phyloP scores from a whole-genome alignment of 2,888 invertebrate species.

The Himalopsyche anomala region DNA sequence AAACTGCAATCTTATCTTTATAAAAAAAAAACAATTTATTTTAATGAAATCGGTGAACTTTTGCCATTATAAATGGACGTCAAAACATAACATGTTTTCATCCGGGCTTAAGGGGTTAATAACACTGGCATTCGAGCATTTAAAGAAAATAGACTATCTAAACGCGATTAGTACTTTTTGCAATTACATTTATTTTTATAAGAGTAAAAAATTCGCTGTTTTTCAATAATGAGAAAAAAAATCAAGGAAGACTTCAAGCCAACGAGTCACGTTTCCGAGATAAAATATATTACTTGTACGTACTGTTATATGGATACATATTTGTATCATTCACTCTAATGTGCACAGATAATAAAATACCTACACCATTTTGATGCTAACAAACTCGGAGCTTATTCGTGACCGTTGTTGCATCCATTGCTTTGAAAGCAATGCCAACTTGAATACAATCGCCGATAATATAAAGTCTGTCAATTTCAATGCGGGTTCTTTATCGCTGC shows the following conservation, averaged over 20 bases:
- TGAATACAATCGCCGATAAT: background rate
- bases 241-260: background rate
- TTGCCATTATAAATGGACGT: no score
- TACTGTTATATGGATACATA: background rate
- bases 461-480: background rate
- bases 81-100: no score
- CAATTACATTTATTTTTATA: no score
- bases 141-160: no score
- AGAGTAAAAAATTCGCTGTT: no score
- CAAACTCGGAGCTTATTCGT: background rate
- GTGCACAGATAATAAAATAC: background rate
- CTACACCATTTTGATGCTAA: no score
- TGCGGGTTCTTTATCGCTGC: slow-evolving; percentile 18
- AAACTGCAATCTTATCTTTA: no score
- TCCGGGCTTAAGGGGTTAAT: no score
- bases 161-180: no score
- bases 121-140: no score
- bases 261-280: background rate
- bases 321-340: background rate
- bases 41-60: no score
- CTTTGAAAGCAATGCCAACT: background rate
- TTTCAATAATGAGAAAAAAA: background rate
- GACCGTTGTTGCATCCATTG: background rate
- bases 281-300: background rate
- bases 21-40: no score